Evolutionary conservation across 2,888 invertebrate species (phyloP), one percentile per base, ranked within the genome.

Genomic region (Noctua pronuba): DNA sequence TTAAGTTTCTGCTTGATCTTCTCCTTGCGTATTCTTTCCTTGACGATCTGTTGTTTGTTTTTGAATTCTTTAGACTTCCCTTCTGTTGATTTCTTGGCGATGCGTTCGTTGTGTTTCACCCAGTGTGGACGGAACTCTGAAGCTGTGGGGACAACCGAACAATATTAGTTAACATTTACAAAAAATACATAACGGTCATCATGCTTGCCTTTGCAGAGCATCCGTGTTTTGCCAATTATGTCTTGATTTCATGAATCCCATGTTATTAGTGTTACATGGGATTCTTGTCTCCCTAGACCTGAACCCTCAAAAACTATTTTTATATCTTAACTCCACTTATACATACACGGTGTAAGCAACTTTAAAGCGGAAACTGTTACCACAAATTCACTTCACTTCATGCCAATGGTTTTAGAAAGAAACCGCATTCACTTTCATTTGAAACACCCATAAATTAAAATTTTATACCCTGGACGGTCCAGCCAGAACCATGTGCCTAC

Each of bases 81-180:
- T n/a, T 93, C 95, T 86, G 91, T 66, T 0, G 92, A 85, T 60
- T 92, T 91, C 86, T 92, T 91, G 62, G 93, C 91, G 13, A 93
- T 86, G 82, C 98, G 98, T 81, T 98, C 97, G 94, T 98, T 98
- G 93, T 98, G 98, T 69, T 98, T 97, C 69, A 98, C 98, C 98
- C 98, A 98, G 90, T 98, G 98, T 0, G 98, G 98, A 76, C 97
- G 96, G 89, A 97, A 97, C 72, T 98, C 97, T 0, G 97, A 97
- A 21, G 93, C 96, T 92, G 95, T 49, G 2, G 13, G 13, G 24
- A 49, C 13, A 65, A 52, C 0, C 0, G 5, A 18, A 46, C 1
- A 8, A 16, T 41, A 16, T 76, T 62, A 74, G 38, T n/a, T 28
- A 7, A 44, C 4, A 28, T 66, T 62, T 7, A 2, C 18, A 38